These are phyloP conservation scores for Brachyhypopomus occidentalis DNA, from an alignment of 2,113 vertebrate genomes.

Conservation along the genomic window DNA sequence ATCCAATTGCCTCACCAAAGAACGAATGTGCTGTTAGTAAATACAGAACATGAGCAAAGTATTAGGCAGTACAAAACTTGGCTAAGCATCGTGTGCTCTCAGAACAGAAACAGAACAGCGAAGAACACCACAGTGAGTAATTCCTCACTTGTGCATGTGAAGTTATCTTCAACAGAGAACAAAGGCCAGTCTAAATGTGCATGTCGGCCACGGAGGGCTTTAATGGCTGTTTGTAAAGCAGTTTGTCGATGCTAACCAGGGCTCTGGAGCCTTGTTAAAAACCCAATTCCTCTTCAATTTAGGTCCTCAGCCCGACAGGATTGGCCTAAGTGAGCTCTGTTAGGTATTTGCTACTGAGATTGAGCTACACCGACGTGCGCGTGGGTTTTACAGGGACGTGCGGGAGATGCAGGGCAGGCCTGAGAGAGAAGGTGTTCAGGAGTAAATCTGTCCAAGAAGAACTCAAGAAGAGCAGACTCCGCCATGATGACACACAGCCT, in stretches of 20 bases:
- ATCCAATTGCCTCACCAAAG: not conserved
- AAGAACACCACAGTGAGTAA: constrained; percentile 8
- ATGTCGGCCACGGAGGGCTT: constrained; percentile 43
- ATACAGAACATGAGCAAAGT: not conserved
- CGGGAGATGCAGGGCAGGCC: constrained; percentile 56
- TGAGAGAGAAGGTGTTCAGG: constrained; percentile 1
- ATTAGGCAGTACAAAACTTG: not conserved
- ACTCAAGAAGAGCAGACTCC: not conserved
- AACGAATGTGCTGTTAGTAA: not conserved
- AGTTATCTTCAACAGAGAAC: constrained; percentile 41
- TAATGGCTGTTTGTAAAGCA: constrained; percentile 61
- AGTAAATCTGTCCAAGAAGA: constrained; percentile 53
- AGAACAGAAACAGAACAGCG: not conserved
- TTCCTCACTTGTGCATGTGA: constrained; percentile 7
- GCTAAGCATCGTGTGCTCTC: not conserved
- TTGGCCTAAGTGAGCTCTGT: constrained; percentile 50
- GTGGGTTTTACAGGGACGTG: constrained; percentile 41
- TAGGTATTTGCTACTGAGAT: constrained; percentile 58
- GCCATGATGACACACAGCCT: too few species aligned
- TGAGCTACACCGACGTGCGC: constrained; percentile 54
- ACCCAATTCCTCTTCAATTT: constrained; percentile 59
- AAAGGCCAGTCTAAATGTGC: constrained; percentile 37
- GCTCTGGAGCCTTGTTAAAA: constrained; percentile 68
- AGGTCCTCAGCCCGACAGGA: constrained; percentile 47
- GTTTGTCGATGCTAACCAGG: constrained; percentile 58